phyloP scores from a whole-genome alignment of 2,888 invertebrate genomes.

The Seira musarum region DNA sequence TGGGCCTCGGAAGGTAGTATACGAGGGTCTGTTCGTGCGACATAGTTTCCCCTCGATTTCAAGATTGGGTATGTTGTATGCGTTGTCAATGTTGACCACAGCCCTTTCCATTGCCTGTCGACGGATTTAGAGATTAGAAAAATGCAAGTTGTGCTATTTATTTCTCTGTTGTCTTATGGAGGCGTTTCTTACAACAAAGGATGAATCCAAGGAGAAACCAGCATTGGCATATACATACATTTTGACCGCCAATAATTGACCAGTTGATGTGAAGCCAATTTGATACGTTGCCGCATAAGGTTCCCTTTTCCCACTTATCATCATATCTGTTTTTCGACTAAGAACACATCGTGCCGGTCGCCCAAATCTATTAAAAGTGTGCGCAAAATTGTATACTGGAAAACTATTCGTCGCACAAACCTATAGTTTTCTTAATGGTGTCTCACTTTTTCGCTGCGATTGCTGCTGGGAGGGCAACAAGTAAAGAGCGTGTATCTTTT shows the following conservation, averaged over 20 bases:
- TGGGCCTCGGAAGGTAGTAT: constrained; percentile 94
- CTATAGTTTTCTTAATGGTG: background rate
- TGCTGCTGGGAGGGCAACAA: constrained; percentile 83
- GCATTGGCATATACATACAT: constrained; percentile 86
- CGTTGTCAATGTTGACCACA: constrained; percentile 78
- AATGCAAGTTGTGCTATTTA: no score
- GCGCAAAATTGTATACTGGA: constrained; percentile 5
- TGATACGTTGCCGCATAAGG: constrained; percentile 90
- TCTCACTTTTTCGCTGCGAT: constrained; percentile 82
- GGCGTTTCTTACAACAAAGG: constrained; percentile 73
- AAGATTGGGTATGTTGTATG: constrained; percentile 76
- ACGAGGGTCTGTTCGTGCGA: constrained; percentile 91
- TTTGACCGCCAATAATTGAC: constrained; percentile 82
- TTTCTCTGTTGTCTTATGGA: no score
- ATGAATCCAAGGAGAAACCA: constrained; percentile 88
- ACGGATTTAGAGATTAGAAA: background rate
- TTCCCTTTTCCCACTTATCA: constrained; percentile 89
- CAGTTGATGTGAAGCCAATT: constrained; percentile 83
- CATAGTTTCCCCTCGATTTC: constrained; percentile 76
- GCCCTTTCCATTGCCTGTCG: no score
- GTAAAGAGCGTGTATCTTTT: constrained; percentile 85
- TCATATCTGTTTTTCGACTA: constrained; percentile 96
- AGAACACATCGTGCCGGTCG: constrained; percentile 89
- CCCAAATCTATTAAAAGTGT: constrained; percentile 34
- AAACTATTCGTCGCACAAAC: background rate